Evolutionary conservation across 2,797 vertebrate species (phyloP).

Genomic region (Sebastes nivosus): DNA sequence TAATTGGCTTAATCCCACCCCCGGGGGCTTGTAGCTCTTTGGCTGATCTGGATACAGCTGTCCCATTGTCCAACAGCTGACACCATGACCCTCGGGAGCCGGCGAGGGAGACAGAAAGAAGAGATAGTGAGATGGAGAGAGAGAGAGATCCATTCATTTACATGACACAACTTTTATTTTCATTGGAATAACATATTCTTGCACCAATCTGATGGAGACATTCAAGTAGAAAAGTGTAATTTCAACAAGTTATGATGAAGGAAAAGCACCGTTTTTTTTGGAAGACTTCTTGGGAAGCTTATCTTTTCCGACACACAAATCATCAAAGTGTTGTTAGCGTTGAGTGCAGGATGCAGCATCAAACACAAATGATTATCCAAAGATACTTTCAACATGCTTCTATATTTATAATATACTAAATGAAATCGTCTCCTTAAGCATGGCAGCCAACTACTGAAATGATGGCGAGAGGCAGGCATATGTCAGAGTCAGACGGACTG

Average conservation of each 20-base stretch:
- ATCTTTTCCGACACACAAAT: not conserved
- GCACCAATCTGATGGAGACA: not conserved
- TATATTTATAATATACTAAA: too few species aligned
- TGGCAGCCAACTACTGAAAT: not conserved
- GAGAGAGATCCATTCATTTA: not conserved
- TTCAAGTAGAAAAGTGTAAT: not conserved
- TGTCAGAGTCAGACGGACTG: not conserved
- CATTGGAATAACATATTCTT: not conserved
- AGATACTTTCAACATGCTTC: not conserved
- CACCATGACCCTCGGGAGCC: slow-evolving; percentile 59
- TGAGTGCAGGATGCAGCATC: not conserved
- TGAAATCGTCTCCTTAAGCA: not conserved
- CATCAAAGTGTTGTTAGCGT: not conserved
- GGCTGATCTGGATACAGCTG: slow-evolving; percentile 79
- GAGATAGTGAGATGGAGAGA: slow-evolving; percentile 8
- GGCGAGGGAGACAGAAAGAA: not conserved
- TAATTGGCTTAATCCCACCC: slow-evolving; percentile 79
- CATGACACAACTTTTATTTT: not conserved
- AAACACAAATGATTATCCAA: not conserved
- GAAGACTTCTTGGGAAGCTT: not conserved
- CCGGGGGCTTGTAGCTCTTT: slow-evolving; percentile 47
- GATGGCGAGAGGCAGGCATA: not conserved
- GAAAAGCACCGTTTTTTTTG: not conserved
- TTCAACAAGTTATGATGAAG: not conserved
- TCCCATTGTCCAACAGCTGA: slow-evolving; percentile 75